phyloP scores from a whole-genome alignment of 2,113 vertebrate genomes.

The Upupa epops region DNA sequence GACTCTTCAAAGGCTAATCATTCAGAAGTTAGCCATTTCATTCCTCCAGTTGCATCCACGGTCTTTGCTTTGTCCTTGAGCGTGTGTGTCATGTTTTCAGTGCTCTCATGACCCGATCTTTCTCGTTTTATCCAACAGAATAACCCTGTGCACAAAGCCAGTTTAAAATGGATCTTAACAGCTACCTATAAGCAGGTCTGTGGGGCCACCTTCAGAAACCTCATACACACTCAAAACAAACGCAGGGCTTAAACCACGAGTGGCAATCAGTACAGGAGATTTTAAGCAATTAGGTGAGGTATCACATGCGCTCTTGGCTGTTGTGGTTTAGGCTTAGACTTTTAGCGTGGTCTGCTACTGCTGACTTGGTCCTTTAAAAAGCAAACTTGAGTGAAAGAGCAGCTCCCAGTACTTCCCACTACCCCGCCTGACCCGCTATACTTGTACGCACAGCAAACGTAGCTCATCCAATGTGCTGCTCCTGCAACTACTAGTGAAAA shows the following conservation, averaged over 20 bases:
- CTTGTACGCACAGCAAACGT: neutral
- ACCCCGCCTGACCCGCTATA: constrained; percentile 17
- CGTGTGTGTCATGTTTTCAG: neutral
- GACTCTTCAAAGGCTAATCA: neutral
- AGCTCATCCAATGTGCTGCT: neutral
- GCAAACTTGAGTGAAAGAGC: neutral
- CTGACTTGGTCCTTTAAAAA: neutral
- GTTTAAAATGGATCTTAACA: neutral
- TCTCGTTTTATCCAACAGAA: neutral
- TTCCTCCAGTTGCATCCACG: neutral
- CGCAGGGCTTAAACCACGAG: neutral
- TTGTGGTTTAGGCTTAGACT: neutral
- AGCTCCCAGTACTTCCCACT: neutral
- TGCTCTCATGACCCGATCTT: neutral
- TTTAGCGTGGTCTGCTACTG: neutral
- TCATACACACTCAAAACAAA: neutral
- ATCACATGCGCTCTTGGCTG: neutral
- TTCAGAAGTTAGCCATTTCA: neutral
- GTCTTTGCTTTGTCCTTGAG: neutral
- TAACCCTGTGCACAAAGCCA: neutral
- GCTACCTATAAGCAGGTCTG: neutral
- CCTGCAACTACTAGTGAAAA: constrained; percentile 22
- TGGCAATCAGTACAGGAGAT: neutral
- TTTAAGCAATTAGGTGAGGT: neutral
- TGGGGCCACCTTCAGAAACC: neutral